phyloP scores from a whole-genome alignment of 2,888 invertebrate species.

The Druceiella hillmani region DNA sequence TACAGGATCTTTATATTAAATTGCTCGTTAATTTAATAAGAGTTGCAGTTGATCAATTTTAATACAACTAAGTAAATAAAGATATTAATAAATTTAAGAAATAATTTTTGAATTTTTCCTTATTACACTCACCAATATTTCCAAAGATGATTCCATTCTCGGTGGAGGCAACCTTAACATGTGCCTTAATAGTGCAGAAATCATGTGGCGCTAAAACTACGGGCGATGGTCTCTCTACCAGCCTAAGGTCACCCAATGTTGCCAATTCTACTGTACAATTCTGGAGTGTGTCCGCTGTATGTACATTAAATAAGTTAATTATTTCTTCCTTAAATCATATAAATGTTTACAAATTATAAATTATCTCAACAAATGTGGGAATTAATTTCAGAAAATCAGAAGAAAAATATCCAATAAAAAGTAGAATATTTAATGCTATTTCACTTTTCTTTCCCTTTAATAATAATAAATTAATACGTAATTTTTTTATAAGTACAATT shows the following conservation, averaged over 20 bases:
- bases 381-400: no score
- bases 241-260: slow-evolving; percentile 93
- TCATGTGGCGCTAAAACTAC: slow-evolving; percentile 95
- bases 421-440: no score
- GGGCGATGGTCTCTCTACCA: slow-evolving; percentile 96
- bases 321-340: neutral
- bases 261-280: slow-evolving; percentile 97
- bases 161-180: slow-evolving; percentile 98
- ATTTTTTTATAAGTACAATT: no score
- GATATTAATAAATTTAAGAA: no score
- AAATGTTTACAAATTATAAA: neutral
- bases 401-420: no score
- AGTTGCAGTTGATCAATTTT: no score
- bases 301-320: neutral
- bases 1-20: no score
- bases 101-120: no score
- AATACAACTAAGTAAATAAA: no score
- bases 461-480: no score
- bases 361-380: neutral
- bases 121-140: slow-evolving; percentile 75
- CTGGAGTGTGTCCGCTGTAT: slow-evolving; percentile 86
- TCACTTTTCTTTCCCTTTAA: no score
- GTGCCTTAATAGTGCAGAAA: slow-evolving; percentile 97
- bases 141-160: slow-evolving; percentile 99
- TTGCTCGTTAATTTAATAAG: no score